A percentile compares a stretch with the other conserved stretches of the same genome.
These are phyloP conservation scores for Beris chalybata DNA, from an alignment of 2,888 invertebrate genomes.

Conservation along the genomic window DNA sequence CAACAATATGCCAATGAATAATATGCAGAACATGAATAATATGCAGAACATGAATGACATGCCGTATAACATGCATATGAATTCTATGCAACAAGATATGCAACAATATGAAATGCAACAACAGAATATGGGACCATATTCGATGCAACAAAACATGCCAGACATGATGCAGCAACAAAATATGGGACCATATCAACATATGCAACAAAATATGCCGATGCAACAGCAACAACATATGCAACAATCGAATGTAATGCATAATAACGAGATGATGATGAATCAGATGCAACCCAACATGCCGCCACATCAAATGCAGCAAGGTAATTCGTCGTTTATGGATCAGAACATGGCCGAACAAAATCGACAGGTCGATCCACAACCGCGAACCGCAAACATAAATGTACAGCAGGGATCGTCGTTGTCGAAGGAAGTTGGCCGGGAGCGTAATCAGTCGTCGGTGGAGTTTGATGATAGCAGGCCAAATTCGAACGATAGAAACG, in stretches of 20 bases:
- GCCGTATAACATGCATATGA: too few relatives aligned
- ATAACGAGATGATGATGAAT: too few relatives aligned
- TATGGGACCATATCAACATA: too few relatives aligned
- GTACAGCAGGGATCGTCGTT: neutral
- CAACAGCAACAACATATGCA: neutral
- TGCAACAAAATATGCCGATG: neutral
- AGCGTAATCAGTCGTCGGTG: neutral
- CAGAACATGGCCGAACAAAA: neutral
- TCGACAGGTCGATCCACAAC: neutral
- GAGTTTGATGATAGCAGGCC: neutral
- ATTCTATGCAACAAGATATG: too few relatives aligned
- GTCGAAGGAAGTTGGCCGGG: neutral
- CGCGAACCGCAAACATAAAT: neutral
- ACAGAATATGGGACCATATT: neutral
- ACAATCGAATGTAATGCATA: neutral
- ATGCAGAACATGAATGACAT: too few relatives aligned
- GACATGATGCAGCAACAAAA: too few relatives aligned
- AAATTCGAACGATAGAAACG: too few relatives aligned
- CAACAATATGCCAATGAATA: neutral
- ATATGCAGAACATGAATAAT: too few relatives aligned
- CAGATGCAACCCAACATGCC: neutral
- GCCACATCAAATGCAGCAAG: conserved; percentile 4
- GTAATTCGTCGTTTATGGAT: neutral
- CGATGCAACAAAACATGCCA: conserved; percentile 8
- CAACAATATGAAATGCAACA: neutral